These are phyloP conservation scores for Peromyscus aztecus DNA, from an alignment of 2,797 vertebrate species.

Conservation along the genomic window DNA sequence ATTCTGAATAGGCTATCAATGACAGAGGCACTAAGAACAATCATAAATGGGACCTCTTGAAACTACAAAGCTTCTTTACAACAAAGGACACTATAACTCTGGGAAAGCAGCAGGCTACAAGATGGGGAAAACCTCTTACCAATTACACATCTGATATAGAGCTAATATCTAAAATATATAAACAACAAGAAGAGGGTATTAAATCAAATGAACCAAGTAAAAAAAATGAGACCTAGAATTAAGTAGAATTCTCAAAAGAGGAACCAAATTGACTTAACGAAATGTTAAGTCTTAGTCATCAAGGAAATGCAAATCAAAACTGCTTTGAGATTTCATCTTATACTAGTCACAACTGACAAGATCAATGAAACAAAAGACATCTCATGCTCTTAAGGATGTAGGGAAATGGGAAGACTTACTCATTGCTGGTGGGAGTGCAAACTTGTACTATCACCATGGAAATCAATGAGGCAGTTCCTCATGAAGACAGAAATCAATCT, in stretches of 20 bases:
- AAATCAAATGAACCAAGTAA: background rate
- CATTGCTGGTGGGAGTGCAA: background rate
- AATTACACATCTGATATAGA: background rate
- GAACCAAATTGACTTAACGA: background rate
- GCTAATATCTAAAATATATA: background rate
- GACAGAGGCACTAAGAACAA: background rate
- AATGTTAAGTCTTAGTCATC: background rate
- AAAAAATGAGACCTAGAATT: background rate
- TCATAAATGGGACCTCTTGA: background rate
- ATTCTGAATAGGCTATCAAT: background rate
- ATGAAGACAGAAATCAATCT: background rate
- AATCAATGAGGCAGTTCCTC: background rate
- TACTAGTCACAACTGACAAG: background rate
- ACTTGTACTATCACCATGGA: background rate
- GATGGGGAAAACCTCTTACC: background rate
- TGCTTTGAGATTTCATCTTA: background rate
- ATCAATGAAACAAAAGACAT: background rate
- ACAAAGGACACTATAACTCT: background rate
- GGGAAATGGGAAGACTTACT: background rate
- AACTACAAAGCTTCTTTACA: background rate
- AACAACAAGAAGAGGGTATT: background rate
- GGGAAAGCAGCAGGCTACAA: background rate
- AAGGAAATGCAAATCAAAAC: background rate
- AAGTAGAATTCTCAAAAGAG: background rate
- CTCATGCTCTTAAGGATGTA: background rate